phyloP scores from a whole-genome alignment of 2,113 vertebrate species.

The Dermatemys mawii region DNA sequence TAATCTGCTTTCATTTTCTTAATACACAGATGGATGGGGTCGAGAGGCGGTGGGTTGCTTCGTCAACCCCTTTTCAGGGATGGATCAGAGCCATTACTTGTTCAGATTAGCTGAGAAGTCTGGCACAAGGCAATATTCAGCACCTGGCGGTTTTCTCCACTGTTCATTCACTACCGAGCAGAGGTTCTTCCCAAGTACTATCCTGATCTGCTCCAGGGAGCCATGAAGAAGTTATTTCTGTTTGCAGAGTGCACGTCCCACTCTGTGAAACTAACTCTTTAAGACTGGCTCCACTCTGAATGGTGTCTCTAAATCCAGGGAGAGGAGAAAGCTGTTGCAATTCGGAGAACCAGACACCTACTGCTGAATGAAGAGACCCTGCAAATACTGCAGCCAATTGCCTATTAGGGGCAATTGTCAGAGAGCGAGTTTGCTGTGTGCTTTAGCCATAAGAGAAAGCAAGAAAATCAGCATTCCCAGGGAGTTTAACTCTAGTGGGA shows the following conservation, averaged over 20 bases:
- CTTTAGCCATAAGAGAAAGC: background rate
- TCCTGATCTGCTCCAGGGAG: accelerated
- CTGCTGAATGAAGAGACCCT: background rate
- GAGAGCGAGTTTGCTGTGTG: background rate
- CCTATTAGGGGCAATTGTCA: background rate
- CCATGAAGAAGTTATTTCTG: background rate
- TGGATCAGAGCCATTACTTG: accelerated
- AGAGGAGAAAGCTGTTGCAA: background rate
- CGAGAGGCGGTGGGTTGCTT: accelerated
- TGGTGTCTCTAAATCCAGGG: background rate
- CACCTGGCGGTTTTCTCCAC: background rate
- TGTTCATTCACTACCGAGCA: background rate
- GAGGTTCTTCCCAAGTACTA: background rate
- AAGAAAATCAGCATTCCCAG: background rate
- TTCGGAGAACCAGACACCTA: background rate
- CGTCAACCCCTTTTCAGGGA: accelerated
- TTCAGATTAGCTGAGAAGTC: accelerated
- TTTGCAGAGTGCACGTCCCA: background rate
- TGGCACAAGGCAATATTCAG: too few relatives aligned
- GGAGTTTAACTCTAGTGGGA: background rate
- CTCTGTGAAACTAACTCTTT: background rate
- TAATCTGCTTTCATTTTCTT: slow-evolving; percentile 62
- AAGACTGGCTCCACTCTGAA: background rate
- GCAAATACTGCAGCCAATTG: background rate
- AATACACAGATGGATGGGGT: slow-evolving; percentile 30